Conservation (phyloP, 2,888 invertebrate species). For the Alentia gelatinosa region DNA sequence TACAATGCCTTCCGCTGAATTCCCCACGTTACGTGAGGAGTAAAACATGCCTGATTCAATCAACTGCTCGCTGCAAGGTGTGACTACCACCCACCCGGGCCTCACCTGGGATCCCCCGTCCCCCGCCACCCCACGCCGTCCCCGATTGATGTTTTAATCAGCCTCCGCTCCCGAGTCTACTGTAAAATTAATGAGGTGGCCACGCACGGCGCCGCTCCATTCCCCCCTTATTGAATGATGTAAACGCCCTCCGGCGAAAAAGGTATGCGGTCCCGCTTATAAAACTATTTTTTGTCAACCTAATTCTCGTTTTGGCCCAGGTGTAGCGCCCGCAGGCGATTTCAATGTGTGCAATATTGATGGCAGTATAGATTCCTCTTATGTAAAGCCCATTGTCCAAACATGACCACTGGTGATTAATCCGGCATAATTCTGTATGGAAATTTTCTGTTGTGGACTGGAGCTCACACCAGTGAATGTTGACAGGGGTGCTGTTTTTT, state of each 20-base stretch:
- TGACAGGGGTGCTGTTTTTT: not conserved
- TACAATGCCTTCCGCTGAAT: slow-evolving; percentile 42
- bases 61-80: not conserved
- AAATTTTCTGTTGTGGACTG: not conserved
- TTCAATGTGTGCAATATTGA: not conserved
- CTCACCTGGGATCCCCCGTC: not conserved
- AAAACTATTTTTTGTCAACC: not conserved
- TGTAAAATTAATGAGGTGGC: not conserved
- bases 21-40: not conserved
- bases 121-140: too few species aligned
- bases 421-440: not conserved
- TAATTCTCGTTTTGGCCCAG: not conserved
- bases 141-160: slow-evolving; percentile 25
- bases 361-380: not conserved
- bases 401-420: not conserved
- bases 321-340: not conserved
- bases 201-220: not conserved
- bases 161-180: not conserved
- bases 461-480: not conserved
- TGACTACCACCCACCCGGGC: not conserved
- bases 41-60: slow-evolving; percentile 19
- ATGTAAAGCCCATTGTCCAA: not conserved
- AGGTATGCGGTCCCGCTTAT: not conserved
- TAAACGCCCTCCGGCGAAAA: not conserved
- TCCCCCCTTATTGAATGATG: not conserved